A percentile compares a stretch with the other conserved stretches of the same genome.
Conservation (phyloP, 1,140 invertebrate genomes). For the Anastrepha obliqua region DNA sequence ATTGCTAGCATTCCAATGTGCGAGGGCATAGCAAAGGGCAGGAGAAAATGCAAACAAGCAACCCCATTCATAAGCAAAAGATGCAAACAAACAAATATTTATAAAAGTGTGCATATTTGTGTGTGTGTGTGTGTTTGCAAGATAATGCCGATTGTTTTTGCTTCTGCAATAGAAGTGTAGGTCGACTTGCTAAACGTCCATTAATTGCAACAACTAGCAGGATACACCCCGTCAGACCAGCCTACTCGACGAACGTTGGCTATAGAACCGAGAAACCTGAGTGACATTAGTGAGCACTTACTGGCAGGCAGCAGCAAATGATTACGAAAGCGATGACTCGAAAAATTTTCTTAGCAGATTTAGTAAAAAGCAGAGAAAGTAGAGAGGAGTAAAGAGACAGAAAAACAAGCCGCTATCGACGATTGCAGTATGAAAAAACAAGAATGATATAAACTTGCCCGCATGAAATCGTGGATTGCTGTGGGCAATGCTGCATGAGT, state of each 20-base stretch:
- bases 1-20: not conserved
- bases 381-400: not conserved
- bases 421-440: not conserved
- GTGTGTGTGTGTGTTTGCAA: not conserved
- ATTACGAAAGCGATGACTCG: not conserved
- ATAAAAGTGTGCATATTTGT: not conserved
- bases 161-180: not conserved
- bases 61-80: not conserved
- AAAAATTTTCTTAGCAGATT: not conserved
- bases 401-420: not conserved
- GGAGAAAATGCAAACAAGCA: not conserved
- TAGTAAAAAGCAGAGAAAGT: not conserved
- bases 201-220: conserved; percentile 28
- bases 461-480: too few relatives aligned
- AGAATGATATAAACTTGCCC: too few relatives aligned
- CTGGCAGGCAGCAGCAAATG: not conserved
- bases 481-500: too few relatives aligned
- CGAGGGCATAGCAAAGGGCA: not conserved
- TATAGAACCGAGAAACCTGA: not conserved
- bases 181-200: not conserved
- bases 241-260: not conserved
- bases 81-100: not conserved
- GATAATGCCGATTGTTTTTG: conserved; percentile 6
- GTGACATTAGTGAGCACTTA: conserved; percentile 14
- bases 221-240: not conserved